These are phyloP conservation scores for Lottia gigantea DNA, from an alignment of 2,888 invertebrate genomes.

Conservation along the genomic window DNA sequence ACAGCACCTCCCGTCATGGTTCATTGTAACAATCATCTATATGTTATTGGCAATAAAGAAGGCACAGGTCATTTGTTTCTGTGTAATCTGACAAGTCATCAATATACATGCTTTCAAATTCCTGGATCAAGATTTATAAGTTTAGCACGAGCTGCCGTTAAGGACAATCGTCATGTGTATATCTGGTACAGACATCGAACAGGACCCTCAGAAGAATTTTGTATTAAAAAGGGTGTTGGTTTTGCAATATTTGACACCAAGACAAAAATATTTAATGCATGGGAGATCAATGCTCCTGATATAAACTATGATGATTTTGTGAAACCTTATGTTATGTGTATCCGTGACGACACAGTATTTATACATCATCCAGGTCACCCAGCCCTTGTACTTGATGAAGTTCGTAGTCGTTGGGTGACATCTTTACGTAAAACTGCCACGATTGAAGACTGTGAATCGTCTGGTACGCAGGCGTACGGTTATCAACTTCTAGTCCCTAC, in stretches of 20 bases:
- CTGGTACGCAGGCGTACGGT: conserved; percentile 45
- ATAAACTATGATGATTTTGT: conserved; percentile 61
- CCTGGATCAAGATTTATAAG: conserved; percentile 63
- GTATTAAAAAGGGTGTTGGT: conserved; percentile 62
- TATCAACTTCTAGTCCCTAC: conserved; percentile 54
- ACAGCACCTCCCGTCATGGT: conserved; percentile 63
- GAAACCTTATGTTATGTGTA: conserved; percentile 54
- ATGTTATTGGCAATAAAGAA: conserved; percentile 62
- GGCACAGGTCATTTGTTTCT: conserved; percentile 62
- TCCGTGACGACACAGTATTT: conserved; percentile 58
- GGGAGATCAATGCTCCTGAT: conserved; percentile 58
- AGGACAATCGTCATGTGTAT: conserved; percentile 56
- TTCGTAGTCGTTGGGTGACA: conserved; percentile 59
- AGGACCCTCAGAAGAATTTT: conserved; percentile 64
- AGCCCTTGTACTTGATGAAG: conserved; percentile 61
- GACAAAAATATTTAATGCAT: conserved; percentile 56
- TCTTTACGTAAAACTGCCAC: conserved; percentile 52
- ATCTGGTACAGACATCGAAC: conserved; percentile 63
- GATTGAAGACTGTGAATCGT: conserved; percentile 28
- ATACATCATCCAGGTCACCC: conserved; percentile 62
- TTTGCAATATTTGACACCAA: conserved; percentile 63
- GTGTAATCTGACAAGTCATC: conserved; percentile 57
- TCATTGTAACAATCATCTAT: conserved; percentile 57
- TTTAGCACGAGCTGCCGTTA: conserved; percentile 57
- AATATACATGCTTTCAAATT: conserved; percentile 61